phyloP scores from a whole-genome alignment of 2,888 invertebrate species.

The Notodonta dromedarius region DNA sequence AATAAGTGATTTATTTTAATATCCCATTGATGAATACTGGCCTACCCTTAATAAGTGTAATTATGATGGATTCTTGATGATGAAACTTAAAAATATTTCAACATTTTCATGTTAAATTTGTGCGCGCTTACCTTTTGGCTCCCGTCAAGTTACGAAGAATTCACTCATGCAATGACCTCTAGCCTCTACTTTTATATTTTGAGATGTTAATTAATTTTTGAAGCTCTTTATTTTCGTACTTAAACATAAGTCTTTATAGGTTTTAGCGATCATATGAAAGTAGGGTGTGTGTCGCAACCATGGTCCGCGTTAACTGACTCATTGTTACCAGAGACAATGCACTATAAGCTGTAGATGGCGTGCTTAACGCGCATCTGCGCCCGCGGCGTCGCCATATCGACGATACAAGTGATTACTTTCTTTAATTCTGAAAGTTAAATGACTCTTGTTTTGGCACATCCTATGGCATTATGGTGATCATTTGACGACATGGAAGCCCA shows the following conservation, averaged over 20 bases:
- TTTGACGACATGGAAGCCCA: neutral
- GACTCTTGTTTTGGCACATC: conserved; percentile 8
- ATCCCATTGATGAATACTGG: neutral
- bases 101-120: neutral
- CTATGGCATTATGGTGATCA: conserved; percentile 1
- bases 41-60: neutral
- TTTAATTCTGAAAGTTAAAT: conserved; percentile 37
- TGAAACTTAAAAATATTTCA: neutral
- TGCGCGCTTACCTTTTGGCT: neutral
- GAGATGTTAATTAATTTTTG: neutral
- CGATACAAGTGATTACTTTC: conserved; percentile 28
- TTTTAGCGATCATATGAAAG: conserved; percentile 32
- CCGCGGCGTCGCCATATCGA: conserved; percentile 11
- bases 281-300: conserved; percentile 34
- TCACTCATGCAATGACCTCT: too few species aligned
- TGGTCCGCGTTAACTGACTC: conserved; percentile 24
- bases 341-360: conserved; percentile 48
- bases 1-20: conserved; percentile 28
- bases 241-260: neutral
- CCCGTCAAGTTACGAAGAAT: too few species aligned
- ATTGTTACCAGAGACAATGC: conserved; percentile 52
- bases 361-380: conserved; percentile 19
- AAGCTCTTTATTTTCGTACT: neutral
- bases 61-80: neutral
- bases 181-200: too few species aligned